Conservation (phyloP, 2,797 vertebrate species). For the Phaenicophaeus curvirostris region DNA sequence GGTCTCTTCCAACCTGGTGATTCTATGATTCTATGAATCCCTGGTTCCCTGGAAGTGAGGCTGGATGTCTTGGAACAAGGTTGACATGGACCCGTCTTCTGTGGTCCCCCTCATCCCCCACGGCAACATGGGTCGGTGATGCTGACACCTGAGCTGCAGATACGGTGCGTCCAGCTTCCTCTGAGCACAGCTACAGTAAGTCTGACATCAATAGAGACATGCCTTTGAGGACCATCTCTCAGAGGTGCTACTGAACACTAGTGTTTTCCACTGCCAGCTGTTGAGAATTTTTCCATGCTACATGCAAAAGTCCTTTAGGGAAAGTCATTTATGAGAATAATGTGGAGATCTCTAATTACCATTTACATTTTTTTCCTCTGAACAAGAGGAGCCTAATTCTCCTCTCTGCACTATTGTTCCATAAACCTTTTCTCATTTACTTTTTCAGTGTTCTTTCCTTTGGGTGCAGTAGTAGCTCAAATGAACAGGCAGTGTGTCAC, state of each 20-base stretch:
- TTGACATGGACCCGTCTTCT: not conserved
- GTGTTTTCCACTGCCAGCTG: not conserved
- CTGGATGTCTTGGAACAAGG: not conserved
- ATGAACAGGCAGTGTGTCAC: not conserved
- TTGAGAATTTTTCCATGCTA: not conserved
- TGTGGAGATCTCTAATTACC: not conserved
- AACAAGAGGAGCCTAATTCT: not conserved
- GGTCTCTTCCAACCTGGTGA: too few relatives aligned
- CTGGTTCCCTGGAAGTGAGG: not conserved
- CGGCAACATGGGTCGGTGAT: rapidly evolving
- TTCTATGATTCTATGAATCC: too few relatives aligned
- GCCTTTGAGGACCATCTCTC: not conserved
- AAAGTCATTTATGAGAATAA: not conserved
- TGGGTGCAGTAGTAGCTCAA: not conserved
- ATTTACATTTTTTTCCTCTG: not conserved
- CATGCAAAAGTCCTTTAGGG: not conserved
- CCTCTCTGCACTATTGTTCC: not conserved
- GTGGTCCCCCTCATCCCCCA: rapidly evolving
- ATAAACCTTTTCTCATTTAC: not conserved
- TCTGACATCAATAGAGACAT: not conserved
- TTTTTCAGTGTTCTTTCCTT: not conserved
- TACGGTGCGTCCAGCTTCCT: not conserved
- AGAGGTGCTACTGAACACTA: not conserved
- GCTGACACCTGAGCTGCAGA: not conserved
- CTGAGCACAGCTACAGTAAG: not conserved